Conservation (phyloP, 2,113 vertebrate genomes). For the Dolichotis patagonum region DNA sequence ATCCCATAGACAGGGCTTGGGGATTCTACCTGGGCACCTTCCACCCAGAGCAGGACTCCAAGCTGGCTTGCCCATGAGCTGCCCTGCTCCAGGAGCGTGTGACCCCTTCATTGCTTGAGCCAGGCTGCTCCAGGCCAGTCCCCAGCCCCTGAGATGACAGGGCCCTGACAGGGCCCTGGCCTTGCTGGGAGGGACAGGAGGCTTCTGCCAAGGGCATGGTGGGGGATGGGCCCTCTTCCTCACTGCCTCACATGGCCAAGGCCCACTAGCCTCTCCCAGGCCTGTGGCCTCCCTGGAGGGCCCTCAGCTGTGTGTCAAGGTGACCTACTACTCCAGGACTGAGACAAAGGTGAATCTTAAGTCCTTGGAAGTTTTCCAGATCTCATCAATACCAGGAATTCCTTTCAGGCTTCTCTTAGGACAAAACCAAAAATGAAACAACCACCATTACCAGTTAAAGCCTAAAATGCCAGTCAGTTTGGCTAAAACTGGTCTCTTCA, state of each 20-base stretch:
- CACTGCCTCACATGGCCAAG: fast-evolving
- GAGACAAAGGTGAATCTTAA: background rate
- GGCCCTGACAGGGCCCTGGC: no score
- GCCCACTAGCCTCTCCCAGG: background rate
- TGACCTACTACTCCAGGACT: background rate
- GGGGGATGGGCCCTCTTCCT: background rate
- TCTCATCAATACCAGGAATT: background rate
- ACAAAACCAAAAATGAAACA: background rate
- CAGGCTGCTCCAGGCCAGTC: background rate
- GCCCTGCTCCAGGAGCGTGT: fast-evolving
- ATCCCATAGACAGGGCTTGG: background rate
- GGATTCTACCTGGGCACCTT: background rate
- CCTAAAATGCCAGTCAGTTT: background rate
- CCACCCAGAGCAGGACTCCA: no score
- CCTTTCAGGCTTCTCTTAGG: background rate
- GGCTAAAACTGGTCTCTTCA: background rate
- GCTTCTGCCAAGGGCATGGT: background rate
- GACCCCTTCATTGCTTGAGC: no score
- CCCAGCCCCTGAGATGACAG: no score
- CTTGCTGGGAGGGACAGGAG: no score
- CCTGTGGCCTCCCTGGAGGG: background rate
- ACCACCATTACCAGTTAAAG: background rate
- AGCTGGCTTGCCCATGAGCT: no score
- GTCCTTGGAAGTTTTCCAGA: background rate
- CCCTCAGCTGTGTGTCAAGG: background rate